Conservation (phyloP, 2,113 vertebrate species). For the Phoenicopterus ruber region DNA sequence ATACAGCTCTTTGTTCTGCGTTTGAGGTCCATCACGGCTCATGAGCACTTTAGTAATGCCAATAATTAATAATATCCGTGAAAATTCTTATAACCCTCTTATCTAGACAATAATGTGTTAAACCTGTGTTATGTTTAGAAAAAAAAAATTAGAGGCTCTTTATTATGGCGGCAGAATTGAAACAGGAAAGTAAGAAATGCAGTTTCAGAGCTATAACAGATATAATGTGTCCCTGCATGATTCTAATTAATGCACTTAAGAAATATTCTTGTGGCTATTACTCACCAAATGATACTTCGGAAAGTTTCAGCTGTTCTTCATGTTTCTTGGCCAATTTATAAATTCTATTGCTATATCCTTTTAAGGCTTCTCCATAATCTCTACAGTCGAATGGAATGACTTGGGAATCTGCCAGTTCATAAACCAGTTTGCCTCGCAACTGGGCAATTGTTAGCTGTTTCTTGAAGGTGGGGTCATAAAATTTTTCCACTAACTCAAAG, state of each 20-base stretch:
- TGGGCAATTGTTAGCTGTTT: conserved; percentile 84
- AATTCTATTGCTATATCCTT: conserved; percentile 80
- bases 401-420: conserved; percentile 83
- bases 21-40: background rate
- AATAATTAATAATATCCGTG: background rate
- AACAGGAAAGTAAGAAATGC: background rate
- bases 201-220: background rate
- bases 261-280: background rate
- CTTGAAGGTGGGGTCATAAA: conserved; percentile 89
- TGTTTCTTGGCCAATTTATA: conserved; percentile 75
- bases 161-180: background rate
- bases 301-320: conserved; percentile 64
- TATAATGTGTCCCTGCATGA: background rate
- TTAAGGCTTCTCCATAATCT: conserved; percentile 84
- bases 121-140: background rate
- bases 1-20: background rate
- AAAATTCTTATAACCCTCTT: background rate
- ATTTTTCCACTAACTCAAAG: conserved; percentile 88
- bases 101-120: background rate
- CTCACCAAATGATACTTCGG: conserved; percentile 88
- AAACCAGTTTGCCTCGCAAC: conserved; percentile 84
- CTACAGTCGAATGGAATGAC: conserved; percentile 85
- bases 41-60: background rate
- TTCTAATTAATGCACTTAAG: background rate
- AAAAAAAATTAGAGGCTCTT: background rate